Conservation (phyloP, 2,888 invertebrate species). For the Strigamia transsilvanica region DNA sequence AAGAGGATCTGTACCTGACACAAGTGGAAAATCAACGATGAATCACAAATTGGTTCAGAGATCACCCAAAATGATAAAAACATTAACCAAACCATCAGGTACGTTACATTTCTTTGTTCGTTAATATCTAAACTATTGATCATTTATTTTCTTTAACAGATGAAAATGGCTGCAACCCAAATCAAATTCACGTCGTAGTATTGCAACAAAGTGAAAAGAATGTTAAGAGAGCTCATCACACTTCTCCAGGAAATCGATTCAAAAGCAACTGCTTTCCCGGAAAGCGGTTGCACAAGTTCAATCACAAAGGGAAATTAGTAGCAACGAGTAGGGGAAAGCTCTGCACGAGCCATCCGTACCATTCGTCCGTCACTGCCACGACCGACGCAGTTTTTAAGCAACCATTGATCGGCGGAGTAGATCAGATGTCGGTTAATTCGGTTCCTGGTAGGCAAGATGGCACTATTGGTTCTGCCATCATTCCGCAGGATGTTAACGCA, state of each 20-base stretch:
- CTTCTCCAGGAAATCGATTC: neutral
- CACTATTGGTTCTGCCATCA: neutral
- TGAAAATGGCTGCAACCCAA: constrained; percentile 15
- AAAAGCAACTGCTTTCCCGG: neutral
- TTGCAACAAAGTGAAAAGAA: constrained; percentile 43
- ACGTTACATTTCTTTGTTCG: neutral
- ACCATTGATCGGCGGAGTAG: neutral
- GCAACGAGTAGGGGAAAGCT: neutral
- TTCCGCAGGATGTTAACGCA: neutral
- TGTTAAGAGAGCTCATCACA: neutral
- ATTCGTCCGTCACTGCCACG: neutral
- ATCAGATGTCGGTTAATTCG: neutral
- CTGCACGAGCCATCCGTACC: neutral
- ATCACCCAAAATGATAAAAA: neutral
- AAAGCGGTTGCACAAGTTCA: neutral
- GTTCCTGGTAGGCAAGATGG: neutral
- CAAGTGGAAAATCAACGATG: neutral
- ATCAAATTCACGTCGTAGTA: constrained; percentile 47
- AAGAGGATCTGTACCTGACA: neutral
- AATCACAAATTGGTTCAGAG: constrained; percentile 1
- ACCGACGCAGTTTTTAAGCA: neutral
- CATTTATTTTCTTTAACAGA: neutral
- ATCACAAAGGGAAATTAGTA: neutral
- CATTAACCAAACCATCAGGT: neutral
- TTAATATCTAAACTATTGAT: neutral